Evolutionary conservation across 2,113 vertebrate species (phyloP).

Genomic region (Coreoperca whiteheadi): DNA sequence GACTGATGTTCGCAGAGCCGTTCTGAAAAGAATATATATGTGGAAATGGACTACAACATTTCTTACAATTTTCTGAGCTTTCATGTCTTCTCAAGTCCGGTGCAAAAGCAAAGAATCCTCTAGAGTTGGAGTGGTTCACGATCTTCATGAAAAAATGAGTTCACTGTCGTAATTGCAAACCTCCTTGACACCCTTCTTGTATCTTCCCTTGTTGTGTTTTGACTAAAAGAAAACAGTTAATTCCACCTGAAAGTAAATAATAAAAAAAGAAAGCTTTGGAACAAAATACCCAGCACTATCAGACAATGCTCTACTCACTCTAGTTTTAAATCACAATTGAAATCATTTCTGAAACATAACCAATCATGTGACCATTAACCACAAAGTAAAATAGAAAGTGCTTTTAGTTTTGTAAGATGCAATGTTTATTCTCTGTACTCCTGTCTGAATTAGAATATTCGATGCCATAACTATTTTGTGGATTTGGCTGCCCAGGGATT

Average conservation of each 20-base stretch:
- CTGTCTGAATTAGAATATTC: too few relatives aligned
- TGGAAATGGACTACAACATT: slow-evolving; percentile 44
- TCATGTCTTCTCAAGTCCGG: slow-evolving; percentile 51
- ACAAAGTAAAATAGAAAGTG: too few relatives aligned
- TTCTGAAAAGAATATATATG: slow-evolving; percentile 36
- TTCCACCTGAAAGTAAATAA: slow-evolving; percentile 4
- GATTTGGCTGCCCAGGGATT: too few relatives aligned
- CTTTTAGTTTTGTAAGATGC: too few relatives aligned
- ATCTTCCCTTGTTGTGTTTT: background rate
- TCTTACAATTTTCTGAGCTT: slow-evolving; percentile 38
- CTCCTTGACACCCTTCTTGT: background rate
- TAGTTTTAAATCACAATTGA: too few relatives aligned
- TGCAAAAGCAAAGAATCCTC: slow-evolving; percentile 44
- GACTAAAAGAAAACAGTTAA: slow-evolving; percentile 2
- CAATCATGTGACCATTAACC: too few relatives aligned
- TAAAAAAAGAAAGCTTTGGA: too few relatives aligned
- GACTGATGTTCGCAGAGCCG: slow-evolving; percentile 45
- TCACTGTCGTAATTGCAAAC: slow-evolving; percentile 51
- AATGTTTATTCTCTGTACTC: too few relatives aligned
- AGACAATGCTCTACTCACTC: too few relatives aligned
- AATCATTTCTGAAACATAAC: too few relatives aligned
- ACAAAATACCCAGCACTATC: too few relatives aligned
- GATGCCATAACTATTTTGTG: too few relatives aligned
- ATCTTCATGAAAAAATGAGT: slow-evolving; percentile 47
- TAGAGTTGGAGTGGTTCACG: slow-evolving; percentile 30